These are phyloP conservation scores for Paramacrobiotus metropolitanus DNA, from an alignment of 1,140 invertebrate genomes.

Conservation along the genomic window DNA sequence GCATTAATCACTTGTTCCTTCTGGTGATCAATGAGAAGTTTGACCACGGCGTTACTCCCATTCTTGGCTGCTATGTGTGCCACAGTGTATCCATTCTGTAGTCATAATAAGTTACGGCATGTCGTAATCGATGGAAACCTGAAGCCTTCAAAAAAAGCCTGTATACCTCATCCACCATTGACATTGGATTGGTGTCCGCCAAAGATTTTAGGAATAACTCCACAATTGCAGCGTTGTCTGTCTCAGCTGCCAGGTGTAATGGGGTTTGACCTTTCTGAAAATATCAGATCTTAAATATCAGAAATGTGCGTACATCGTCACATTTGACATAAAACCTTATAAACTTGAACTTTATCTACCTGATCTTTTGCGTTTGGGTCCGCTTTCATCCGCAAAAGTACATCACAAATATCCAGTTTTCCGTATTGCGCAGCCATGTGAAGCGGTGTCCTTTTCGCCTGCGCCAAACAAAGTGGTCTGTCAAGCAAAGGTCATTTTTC, in stretches of 20 bases:
- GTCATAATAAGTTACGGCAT: too few relatives aligned
- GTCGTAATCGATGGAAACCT: too few relatives aligned
- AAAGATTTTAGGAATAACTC: slow-evolving; percentile 88
- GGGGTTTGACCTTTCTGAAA: slow-evolving; percentile 30
- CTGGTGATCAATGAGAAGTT: slow-evolving; percentile 97
- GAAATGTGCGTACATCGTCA: neutral
- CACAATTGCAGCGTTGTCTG: slow-evolving; percentile 92
- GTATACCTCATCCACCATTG: slow-evolving; percentile 40
- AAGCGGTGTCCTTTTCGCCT: slow-evolving; percentile 31
- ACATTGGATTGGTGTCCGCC: slow-evolving; percentile 36
- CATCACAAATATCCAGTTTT: slow-evolving; percentile 75
- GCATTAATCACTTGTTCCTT: slow-evolving; percentile 66
- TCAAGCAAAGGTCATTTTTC: too few relatives aligned
- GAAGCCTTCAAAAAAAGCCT: too few relatives aligned
- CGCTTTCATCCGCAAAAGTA: slow-evolving; percentile 76
- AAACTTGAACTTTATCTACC: slow-evolving; percentile 38
- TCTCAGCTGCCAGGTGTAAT: slow-evolving; percentile 63
- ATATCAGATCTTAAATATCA: slow-evolving; percentile 6
- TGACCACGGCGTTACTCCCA: slow-evolving; percentile 83
- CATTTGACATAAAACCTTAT: slow-evolving; percentile 18
- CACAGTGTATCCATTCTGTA: slow-evolving; percentile 75
- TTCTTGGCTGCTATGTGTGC: slow-evolving; percentile 97
- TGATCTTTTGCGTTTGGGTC: slow-evolving; percentile 90
- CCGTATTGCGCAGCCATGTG: slow-evolving; percentile 56
- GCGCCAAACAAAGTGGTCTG: slow-evolving; percentile 21